These are phyloP conservation scores for Ichneumoninae sp. DNA, from an alignment of 2,888 invertebrate species.

Conservation along the genomic window DNA sequence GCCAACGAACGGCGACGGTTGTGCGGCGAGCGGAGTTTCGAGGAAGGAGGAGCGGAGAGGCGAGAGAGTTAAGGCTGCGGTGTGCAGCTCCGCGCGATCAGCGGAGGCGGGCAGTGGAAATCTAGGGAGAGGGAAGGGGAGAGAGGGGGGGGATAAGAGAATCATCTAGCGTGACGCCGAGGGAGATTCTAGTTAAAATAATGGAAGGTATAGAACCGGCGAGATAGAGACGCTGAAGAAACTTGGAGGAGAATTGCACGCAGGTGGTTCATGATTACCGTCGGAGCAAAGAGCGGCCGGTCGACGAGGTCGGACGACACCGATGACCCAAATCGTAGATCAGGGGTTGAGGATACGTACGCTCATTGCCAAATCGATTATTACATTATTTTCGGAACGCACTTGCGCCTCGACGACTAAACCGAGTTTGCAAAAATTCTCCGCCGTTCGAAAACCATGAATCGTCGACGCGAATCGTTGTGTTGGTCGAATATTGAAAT, in stretches of 20 bases:
- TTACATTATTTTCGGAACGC: background rate
- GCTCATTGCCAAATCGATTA: conserved; percentile 11
- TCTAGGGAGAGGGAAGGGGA: conserved; percentile 50
- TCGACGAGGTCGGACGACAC: conserved; percentile 3
- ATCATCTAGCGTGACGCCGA: conserved; percentile 33
- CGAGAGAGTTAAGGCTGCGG: conserved; percentile 31
- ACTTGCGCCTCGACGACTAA: background rate
- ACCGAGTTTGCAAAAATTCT: background rate
- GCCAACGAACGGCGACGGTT: conserved; percentile 41
- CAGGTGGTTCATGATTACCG: conserved; percentile 18
- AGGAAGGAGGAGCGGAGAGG: conserved; percentile 26
- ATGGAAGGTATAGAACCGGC: background rate
- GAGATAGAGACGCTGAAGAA: conserved; percentile 1
- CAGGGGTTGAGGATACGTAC: conserved; percentile 5
- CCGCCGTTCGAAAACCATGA: background rate
- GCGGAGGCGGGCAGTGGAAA: conserved; percentile 58
- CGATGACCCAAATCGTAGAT: conserved; percentile 31
- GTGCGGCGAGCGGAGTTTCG: conserved; percentile 6
- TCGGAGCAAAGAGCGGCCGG: background rate
- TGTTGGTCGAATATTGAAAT: background rate
- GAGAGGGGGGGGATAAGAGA: conserved; percentile 32
- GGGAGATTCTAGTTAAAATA: conserved; percentile 17
- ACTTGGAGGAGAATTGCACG: conserved; percentile 10
- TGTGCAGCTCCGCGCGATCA: conserved; percentile 39
- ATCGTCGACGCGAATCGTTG: no score